Base-by-base conservation (phyloP, 2,888 invertebrate species). In the Lasioglossum calceatum region DNA sequence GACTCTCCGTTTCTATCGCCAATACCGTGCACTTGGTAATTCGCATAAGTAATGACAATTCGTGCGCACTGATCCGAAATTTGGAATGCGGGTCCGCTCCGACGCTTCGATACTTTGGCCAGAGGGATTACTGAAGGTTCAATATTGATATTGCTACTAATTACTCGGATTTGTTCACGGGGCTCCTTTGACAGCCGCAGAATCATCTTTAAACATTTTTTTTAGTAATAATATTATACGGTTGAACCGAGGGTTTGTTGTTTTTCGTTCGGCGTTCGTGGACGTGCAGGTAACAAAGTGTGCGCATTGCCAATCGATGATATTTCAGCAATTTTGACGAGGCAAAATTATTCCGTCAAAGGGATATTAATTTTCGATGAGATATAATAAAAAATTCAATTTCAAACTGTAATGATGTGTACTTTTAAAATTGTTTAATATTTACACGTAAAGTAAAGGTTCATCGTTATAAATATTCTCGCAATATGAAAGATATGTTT, bases 61-160 rank as follows among this genome's bases (percentile, higher is more conserved):
- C 73, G 73, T 79, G n/a, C 58, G 77, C 87, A 82, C 82, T 88
- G 90, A 89, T 87, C 90, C 85, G 87, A 87, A 84, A 90, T 89
- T 90, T 84, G 86, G 85, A 86, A 79, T 81, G 83, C 86, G 78
- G 73, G 85, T 77, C 75, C 77, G 86, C 85, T 87, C 79, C 85
- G 23, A 82, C 81, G 84, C 86, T 87, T 86, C 89, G 87, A 85
- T 85, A 86, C 78, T 74, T 71, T 72, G 77, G 27, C 82, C 88
- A 86, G 86, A 85, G 81, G 81, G 85, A 90, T 90, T 90, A 32
- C 67, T 75, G 72, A 77, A 67, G 72, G 84, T 89, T 84, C 85
- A 87, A 87, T 85, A 77, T 85, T 54, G 79, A 90, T 90, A 89
- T 86, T 87, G 90, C 90, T 89, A 87, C 89, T 84, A 86, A 87